Percentiles rank a stretch among this genome's conserved stretches.
phyloP scores from a whole-genome alignment of 2,113 vertebrate species.

The Tympanuchus pallidicinctus region DNA sequence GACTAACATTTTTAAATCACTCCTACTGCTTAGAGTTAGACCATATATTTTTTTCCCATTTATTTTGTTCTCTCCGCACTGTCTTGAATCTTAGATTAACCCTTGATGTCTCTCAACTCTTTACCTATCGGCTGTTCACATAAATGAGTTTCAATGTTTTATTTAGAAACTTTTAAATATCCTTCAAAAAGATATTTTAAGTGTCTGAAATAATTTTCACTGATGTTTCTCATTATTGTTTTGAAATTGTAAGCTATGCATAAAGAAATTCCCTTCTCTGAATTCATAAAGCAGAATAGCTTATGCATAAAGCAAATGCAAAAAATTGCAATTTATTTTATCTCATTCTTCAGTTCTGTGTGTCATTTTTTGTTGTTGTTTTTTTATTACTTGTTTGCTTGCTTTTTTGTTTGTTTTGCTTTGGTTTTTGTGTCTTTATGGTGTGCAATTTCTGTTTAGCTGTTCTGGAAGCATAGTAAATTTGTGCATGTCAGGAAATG shows the following conservation, averaged over 20 bases:
- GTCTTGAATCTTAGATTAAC: background rate
- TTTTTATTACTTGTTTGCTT: too few species aligned
- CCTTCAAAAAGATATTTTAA: background rate
- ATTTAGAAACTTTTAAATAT: background rate
- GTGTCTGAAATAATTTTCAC: background rate
- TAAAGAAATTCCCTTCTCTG: background rate
- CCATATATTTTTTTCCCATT: background rate
- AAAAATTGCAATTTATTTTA: background rate
- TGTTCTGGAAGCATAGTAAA: background rate
- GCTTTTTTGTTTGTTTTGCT: too few species aligned
- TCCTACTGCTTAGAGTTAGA: background rate
- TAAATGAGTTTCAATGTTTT: background rate
- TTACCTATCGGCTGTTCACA: background rate
- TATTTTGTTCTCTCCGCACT: background rate
- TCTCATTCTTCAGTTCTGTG: conserved; percentile 1
- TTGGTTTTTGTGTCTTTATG: background rate
- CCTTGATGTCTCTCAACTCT: background rate
- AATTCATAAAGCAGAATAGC: background rate
- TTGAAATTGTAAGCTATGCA: background rate
- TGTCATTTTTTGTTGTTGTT: background rate
- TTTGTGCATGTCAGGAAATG: background rate
- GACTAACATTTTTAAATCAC: background rate
- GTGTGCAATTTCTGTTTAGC: background rate
- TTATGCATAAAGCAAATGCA: too few species aligned
- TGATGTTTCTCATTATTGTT: background rate